These are phyloP conservation scores for Ceratina australensis DNA, from an alignment of 1,140 invertebrate genomes.

Conservation along the genomic window DNA sequence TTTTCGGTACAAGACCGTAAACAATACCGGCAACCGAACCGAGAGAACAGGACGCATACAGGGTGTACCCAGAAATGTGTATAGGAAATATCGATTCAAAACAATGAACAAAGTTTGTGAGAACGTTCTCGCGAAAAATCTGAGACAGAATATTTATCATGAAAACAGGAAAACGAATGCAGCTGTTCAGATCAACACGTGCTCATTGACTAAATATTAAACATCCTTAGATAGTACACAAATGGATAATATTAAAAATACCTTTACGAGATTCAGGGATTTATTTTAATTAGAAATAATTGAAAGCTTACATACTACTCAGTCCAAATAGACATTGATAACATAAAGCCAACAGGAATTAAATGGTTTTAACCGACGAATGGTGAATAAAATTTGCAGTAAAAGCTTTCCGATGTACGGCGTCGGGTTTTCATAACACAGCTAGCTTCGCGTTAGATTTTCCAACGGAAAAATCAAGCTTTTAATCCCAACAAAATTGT, in stretches of 20 bases:
- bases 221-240: too few relatives aligned
- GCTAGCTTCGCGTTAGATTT: too few relatives aligned
- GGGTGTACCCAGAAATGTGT: background rate
- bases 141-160: too few relatives aligned
- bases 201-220: too few relatives aligned
- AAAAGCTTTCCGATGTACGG: background rate
- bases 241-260: background rate
- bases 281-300: background rate
- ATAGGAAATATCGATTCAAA: too few relatives aligned
- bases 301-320: background rate
- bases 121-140: too few relatives aligned
- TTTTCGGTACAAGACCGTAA: constrained; percentile 19
- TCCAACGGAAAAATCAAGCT: background rate
- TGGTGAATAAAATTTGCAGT: background rate
- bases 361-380: too few relatives aligned
- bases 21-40: constrained; percentile 4
- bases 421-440: background rate
- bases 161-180: too few relatives aligned
- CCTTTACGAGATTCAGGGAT: background rate
- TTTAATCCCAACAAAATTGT: too few relatives aligned
- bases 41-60: background rate
- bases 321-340: background rate
- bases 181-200: too few relatives aligned
- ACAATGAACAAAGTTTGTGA: too few relatives aligned
- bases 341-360: background rate